Evolutionary conservation across 2,888 invertebrate species (phyloP).

Genomic region (Deroplatys truncata): DNA sequence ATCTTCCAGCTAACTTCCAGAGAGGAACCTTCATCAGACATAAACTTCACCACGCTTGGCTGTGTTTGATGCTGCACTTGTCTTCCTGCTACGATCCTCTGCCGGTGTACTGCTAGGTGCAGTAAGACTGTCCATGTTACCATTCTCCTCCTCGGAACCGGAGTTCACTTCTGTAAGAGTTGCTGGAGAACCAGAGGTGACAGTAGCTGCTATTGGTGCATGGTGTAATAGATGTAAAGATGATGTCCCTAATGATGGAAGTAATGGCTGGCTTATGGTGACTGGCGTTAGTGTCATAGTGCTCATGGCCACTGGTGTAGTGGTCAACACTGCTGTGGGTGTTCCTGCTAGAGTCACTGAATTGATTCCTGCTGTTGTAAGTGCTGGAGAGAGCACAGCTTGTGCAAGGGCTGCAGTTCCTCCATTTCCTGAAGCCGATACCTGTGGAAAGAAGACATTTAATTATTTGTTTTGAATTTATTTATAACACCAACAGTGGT

Average conservation of each 20-base stretch:
- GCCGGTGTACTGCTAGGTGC: constrained; percentile 8
- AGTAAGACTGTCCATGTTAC: not conserved
- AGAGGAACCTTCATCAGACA: constrained; percentile 41
- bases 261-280: constrained; percentile 52
- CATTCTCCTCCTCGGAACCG: constrained; percentile 31
- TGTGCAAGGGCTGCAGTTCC: constrained; percentile 75
- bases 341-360: constrained; percentile 39
- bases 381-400: constrained; percentile 65
- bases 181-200: constrained; percentile 33
- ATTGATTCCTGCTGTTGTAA: constrained; percentile 47
- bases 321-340: constrained; percentile 41
- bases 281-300: constrained; percentile 50
- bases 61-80: constrained; percentile 39
- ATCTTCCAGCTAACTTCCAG: not conserved
- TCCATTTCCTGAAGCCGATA: constrained; percentile 13
- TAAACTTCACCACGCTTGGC: constrained; percentile 54
- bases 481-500: not conserved
- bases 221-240: constrained; percentile 37
- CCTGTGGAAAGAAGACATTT: not conserved
- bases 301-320: constrained; percentile 30
- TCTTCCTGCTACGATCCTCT: constrained; percentile 42
- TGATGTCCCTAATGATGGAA: constrained; percentile 48
- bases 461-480: not conserved
- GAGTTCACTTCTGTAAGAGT: constrained; percentile 28
- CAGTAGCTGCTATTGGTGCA: constrained; percentile 35